phyloP scores from a whole-genome alignment of 2,888 invertebrate species.

The Eumerus sabulonum region DNA sequence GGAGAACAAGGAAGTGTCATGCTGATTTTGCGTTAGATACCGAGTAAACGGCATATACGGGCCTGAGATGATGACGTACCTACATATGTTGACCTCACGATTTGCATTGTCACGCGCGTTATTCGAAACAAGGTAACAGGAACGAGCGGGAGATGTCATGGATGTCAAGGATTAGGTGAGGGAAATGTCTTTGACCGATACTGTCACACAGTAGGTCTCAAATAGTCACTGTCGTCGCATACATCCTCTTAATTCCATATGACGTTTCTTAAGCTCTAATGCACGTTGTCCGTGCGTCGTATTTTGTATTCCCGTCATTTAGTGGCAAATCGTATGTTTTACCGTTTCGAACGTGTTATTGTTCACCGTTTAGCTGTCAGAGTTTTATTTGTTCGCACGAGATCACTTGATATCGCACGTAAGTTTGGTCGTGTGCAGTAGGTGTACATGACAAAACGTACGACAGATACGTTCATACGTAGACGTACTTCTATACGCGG shows the following conservation, averaged over 20 bases:
- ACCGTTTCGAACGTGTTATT: conserved; percentile 44
- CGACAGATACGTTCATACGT: not conserved
- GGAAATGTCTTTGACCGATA: not conserved
- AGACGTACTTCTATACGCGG: not conserved
- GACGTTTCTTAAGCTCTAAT: not conserved
- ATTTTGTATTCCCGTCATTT: conserved; percentile 42
- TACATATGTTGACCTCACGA: conserved; percentile 64
- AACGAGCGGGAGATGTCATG: conserved; percentile 2
- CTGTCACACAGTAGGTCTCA: not conserved
- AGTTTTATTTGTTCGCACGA: conserved; percentile 16
- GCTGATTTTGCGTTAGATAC: conserved; percentile 64
- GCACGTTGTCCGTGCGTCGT: conserved; percentile 6
- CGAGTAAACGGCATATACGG: conserved; percentile 31
- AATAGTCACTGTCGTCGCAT: not conserved
- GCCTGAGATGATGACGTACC: no score
- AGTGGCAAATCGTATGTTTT: conserved; percentile 13
- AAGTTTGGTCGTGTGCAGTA: conserved; percentile 13
- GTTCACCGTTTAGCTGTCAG: conserved; percentile 24
- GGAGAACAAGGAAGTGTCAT: conserved; percentile 65
- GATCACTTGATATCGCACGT: conserved; percentile 39
- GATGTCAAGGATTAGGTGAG: not conserved
- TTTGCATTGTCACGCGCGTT: conserved; percentile 67
- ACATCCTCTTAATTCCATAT: not conserved
- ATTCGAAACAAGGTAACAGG: conserved; percentile 29
- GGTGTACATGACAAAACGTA: conserved; percentile 9